phyloP scores from a whole-genome alignment of 1,140 invertebrate species.

The Heliconius congener region DNA sequence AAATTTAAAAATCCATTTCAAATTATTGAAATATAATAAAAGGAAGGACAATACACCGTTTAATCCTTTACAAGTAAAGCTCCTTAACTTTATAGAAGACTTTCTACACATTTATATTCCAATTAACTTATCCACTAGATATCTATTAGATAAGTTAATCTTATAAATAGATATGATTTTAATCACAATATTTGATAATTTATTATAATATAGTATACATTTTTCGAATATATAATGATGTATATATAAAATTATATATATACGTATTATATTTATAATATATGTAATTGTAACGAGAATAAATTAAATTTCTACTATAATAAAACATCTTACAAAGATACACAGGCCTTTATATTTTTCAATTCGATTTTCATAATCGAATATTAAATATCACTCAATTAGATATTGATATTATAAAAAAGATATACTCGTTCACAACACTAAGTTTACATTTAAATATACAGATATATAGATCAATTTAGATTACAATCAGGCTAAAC shows the following conservation, averaged over 20 bases:
- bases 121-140: background rate
- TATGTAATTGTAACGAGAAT: background rate
- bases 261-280: too few species aligned
- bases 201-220: background rate
- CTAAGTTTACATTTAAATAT: conserved; percentile 4
- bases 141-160: background rate
- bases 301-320: background rate
- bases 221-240: background rate
- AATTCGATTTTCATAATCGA: background rate
- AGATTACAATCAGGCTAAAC: too few species aligned
- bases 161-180: background rate
- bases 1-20: too few species aligned
- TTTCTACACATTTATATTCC: conserved; percentile 3
- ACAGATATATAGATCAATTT: background rate
- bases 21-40: too few species aligned
- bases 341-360: conserved; percentile 5
- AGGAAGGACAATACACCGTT: too few species aligned
- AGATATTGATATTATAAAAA: background rate
- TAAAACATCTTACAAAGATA: conserved; percentile 2
- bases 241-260: background rate
- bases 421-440: conserved; percentile 1
- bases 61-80: background rate
- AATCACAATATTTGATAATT: background rate
- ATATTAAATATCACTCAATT: background rate
- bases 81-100: background rate